Percentiles rank a stretch among this genome's conserved stretches.
phyloP scores from a whole-genome alignment of 2,797 vertebrate species.

The Spinus pinus region DNA sequence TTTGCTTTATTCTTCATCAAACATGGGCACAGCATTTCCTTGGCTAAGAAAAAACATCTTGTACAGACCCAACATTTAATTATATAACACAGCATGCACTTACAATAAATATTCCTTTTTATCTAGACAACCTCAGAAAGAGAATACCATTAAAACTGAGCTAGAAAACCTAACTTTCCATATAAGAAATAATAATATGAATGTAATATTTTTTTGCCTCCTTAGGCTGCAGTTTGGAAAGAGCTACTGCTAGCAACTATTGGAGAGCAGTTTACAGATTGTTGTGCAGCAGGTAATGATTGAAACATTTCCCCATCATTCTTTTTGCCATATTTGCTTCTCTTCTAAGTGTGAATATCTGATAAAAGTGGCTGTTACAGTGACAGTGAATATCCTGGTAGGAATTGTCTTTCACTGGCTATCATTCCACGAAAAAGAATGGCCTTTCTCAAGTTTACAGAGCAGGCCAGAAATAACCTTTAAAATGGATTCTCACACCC shows the following conservation, averaged over 20 bases:
- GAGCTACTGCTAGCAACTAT: slow-evolving; percentile 92
- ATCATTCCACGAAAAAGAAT: neutral
- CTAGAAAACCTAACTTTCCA: neutral
- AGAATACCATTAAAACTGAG: neutral
- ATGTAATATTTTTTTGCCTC: neutral
- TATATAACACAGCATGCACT: neutral
- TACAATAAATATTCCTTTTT: neutral
- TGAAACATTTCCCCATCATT: neutral
- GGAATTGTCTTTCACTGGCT: neutral
- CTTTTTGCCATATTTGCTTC: neutral
- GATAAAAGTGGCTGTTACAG: neutral
- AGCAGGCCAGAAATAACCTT: neutral
- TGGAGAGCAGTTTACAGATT: slow-evolving; percentile 94
- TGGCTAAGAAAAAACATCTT: neutral
- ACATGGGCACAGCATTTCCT: neutral
- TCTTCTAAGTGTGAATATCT: neutral
- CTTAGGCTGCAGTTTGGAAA: slow-evolving; percentile 91
- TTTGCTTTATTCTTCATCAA: neutral
- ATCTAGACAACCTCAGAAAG: neutral
- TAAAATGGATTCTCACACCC: neutral
- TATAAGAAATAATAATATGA: neutral
- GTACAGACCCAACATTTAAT: neutral
- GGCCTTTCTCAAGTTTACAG: neutral
- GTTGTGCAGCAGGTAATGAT: slow-evolving; percentile 86
- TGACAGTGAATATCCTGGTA: neutral